Evolutionary conservation across 2,888 invertebrate species (phyloP), one percentile per base, ranked within the genome.

Genomic region (Copidosoma aretas): DNA sequence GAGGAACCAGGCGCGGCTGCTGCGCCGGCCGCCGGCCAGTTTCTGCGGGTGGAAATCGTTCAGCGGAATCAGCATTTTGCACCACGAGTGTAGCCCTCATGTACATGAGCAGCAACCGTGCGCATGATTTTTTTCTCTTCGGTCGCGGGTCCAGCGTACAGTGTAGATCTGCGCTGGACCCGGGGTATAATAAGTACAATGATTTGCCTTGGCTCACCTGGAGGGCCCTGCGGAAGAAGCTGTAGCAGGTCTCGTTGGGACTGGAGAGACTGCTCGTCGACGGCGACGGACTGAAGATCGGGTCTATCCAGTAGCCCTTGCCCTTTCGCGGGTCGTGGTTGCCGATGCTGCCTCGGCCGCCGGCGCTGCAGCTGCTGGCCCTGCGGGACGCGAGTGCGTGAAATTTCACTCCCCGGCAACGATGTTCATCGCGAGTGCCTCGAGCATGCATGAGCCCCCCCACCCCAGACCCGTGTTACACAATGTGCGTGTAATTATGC

Each of bases 221-320:
- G 60, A 96, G 88, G 15, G 95, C 95, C 78, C 94, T 88, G 58
- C 95, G 87, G 8, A 96, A 94, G 82, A 96, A 96, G 77, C 95
- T 95, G 84, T 96, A 96, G 82, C 96, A 96, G 4, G 95, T 95
- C 85, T 95, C 95, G 80, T 95, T 95, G 5, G 95, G 95, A 73
- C 94, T 94, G 60, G 94, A 94, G 49, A 95, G 87, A 73, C 94
- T 94, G 24, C 95, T 94, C 72, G 93, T 94, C 77, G 94, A 93
- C 22, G 91, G 91, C 1, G 83, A 83, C 43, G 82, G 80, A 71
- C 81, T 83, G 73, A 82, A 81, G 67, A 82, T 81, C 39, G 91
- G 90, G 80, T 91, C 91, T 66, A 90, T 89, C 74, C 90, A 90
- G 73, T 90, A 88, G 72, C 89, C 77, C 72, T 79, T 81, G 24